phyloP scores from a whole-genome alignment of 2,113 vertebrate species.

The Hoplias malabaricus region DNA sequence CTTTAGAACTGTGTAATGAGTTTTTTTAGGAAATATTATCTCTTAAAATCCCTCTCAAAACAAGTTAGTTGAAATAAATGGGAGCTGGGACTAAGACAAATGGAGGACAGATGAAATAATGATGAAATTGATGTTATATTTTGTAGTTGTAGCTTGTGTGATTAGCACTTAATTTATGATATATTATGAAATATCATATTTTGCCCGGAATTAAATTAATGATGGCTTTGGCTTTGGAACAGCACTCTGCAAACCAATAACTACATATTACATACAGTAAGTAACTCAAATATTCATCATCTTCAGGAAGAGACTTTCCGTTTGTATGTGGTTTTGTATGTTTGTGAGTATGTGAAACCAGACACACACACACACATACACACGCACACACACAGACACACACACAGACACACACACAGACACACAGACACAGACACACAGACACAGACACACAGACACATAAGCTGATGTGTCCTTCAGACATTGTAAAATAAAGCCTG shows the following conservation, averaged over 20 bases:
- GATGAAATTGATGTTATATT: too few species aligned
- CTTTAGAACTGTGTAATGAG: not conserved
- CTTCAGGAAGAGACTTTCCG: not conserved
- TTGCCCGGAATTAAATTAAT: too few species aligned
- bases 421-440: not conserved
- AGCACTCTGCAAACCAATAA: too few species aligned
- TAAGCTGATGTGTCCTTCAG: not conserved
- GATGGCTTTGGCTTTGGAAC: too few species aligned
- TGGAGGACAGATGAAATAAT: too few species aligned
- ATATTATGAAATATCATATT: too few species aligned
- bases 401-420: not conserved
- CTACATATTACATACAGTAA: not conserved
- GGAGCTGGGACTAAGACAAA: too few species aligned
- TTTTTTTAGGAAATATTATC: not conserved
- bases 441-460: not conserved
- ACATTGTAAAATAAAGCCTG: not conserved
- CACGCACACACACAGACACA: slow-evolving; percentile 6
- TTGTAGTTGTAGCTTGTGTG: too few species aligned
- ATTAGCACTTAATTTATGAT: too few species aligned
- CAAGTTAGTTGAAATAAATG: too few species aligned
- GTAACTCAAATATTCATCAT: slow-evolving; percentile 14
- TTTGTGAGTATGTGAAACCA: not conserved
- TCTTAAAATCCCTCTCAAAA: too few species aligned
- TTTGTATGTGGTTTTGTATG: not conserved
- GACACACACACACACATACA: not conserved